Percentiles rank a stretch among this genome's conserved stretches.
Evolutionary conservation across 2,888 invertebrate species (phyloP).

Genomic region (Drosophila diplacantha): DNA sequence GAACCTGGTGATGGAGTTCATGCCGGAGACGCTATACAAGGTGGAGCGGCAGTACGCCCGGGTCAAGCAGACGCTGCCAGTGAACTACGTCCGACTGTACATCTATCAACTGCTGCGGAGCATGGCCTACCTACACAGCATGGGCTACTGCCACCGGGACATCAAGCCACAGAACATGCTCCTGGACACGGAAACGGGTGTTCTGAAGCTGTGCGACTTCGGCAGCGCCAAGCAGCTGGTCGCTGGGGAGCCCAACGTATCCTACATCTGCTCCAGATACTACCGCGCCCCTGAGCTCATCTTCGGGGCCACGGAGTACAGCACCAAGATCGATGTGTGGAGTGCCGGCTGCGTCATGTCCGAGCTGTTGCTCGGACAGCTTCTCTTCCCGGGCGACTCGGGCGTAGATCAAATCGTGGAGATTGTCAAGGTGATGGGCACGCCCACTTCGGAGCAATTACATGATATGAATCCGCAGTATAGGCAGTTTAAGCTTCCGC

Average conservation of each 20-base stretch:
- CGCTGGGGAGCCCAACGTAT: conserved; percentile 97
- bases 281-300: conserved; percentile 99
- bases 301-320: conserved; percentile 98
- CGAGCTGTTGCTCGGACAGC: conserved; percentile 96
- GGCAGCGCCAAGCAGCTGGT: conserved; percentile 98
- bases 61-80: conserved; percentile 99
- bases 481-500: conserved; percentile 99
- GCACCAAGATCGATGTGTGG: conserved; percentile 98
- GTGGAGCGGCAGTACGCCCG: conserved; percentile 99
- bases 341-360: conserved; percentile 99
- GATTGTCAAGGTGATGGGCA: conserved; percentile 99
- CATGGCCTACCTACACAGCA: conserved; percentile 98
- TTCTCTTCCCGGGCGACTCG: conserved; percentile 99
- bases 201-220: conserved; percentile 99
- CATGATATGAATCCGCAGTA: conserved; percentile 99
- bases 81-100: conserved; percentile 99
- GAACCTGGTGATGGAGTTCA: conserved; percentile 99
- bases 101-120: conserved; percentile 99
- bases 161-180: conserved; percentile 99
- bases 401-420: conserved; percentile 99
- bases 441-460: conserved; percentile 98
- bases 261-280: conserved; percentile 99
- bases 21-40: conserved; percentile 99
- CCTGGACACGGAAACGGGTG: conserved; percentile 96
- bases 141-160: conserved; percentile 99